Conservation (phyloP, 2,113 vertebrate genomes). For the Ursus arctos region DNA sequence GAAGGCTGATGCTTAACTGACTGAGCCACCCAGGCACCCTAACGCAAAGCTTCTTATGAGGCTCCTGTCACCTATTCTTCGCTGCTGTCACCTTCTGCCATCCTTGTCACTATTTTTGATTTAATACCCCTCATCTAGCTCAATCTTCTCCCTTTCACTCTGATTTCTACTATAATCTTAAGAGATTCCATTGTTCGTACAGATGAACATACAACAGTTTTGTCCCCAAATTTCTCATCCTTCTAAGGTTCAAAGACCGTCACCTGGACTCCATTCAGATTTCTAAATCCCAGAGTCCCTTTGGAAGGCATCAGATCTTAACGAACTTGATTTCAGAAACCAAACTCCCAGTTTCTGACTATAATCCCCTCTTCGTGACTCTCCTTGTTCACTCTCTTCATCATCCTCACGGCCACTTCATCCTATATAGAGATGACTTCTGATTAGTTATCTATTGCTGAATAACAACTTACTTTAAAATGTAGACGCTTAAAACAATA, state of each 20-base stretch:
- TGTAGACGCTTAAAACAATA: background rate
- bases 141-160: background rate
- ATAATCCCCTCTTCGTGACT: background rate
- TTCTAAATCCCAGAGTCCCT: conserved; percentile 45
- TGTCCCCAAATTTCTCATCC: conserved; percentile 10
- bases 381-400: background rate
- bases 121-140: conserved; percentile 1
- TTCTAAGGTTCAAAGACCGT: conserved; percentile 6
- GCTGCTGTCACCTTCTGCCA: background rate
- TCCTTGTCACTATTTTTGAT: background rate
- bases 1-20: too few species aligned
- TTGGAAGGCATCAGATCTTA: background rate
- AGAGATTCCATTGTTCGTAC: background rate
- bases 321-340: conserved; percentile 36
- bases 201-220: background rate
- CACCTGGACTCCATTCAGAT: background rate
- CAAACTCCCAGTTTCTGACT: conserved; percentile 29
- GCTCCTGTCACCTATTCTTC: background rate
- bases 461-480: background rate
- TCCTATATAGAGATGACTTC: background rate
- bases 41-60: conserved; percentile 4
- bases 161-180: conserved; percentile 54
- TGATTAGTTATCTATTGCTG: conserved; percentile 11
- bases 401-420: background rate
- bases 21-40: background rate